Conservation (phyloP, 2,888 invertebrate genomes). For the Meteorus cinctellus region DNA sequence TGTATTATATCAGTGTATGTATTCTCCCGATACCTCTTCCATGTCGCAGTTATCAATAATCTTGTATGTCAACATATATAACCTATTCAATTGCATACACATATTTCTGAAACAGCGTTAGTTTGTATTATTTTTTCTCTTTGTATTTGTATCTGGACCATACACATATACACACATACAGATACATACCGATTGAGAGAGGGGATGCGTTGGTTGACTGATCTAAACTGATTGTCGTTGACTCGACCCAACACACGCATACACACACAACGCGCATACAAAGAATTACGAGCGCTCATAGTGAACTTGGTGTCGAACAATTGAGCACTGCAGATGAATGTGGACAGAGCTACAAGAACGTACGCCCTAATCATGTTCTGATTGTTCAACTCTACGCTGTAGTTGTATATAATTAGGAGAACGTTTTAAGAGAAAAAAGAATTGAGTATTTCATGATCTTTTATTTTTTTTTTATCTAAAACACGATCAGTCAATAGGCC, state of each 20-base stretch:
- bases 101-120: too few relatives aligned
- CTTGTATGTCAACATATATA: neutral
- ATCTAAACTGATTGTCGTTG: too few relatives aligned
- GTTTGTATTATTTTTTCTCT: too few relatives aligned
- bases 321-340: neutral
- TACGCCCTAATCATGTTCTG: neutral
- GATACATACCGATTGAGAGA: neutral
- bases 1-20: neutral
- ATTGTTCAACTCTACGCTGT: neutral
- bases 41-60: neutral
- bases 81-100: too few relatives aligned
- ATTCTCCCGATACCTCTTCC: neutral
- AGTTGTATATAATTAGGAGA: neutral
- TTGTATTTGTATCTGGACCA: too few relatives aligned
- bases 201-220: too few relatives aligned
- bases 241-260: neutral
- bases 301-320: neutral
- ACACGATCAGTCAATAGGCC: neutral
- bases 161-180: neutral
- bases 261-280: neutral
- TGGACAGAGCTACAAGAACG: neutral
- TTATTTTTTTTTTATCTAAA: neutral
- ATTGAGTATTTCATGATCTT: neutral
- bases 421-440: neutral
- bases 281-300: neutral